Conservation (phyloP, 2,888 invertebrate genomes). For the Venustoraphidia nigricollis region DNA sequence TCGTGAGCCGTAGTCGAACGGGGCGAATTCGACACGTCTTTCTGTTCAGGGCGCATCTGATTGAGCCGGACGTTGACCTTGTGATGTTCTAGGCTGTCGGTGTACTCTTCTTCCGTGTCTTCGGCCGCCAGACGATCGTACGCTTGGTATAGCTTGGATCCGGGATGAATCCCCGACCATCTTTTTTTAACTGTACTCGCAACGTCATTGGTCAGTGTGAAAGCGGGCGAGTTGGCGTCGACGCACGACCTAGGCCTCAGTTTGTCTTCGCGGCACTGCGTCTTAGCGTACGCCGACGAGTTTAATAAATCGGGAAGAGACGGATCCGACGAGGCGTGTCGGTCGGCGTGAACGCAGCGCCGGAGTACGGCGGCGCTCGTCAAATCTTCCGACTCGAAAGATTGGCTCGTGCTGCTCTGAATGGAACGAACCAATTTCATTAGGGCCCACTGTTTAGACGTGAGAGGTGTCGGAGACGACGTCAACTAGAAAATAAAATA, state of each 20-base stretch:
- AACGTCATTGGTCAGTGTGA: constrained; percentile 27
- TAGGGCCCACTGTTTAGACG: constrained; percentile 40
- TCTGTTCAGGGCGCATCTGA: constrained; percentile 3
- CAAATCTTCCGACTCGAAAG: constrained; percentile 6
- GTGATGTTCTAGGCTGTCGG: constrained; percentile 57
- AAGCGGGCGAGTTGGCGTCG: constrained; percentile 31
- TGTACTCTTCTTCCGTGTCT: constrained; percentile 54
- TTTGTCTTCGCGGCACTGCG: constrained; percentile 30
- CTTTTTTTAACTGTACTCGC: constrained; percentile 38
- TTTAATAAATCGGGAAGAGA: constrained; percentile 42
- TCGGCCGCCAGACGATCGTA: constrained; percentile 51
- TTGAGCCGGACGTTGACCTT: constrained; percentile 11
- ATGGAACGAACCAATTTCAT: constrained; percentile 40
- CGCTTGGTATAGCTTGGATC: constrained; percentile 55
- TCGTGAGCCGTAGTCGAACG: too few species aligned
- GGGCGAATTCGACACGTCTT: not conserved
- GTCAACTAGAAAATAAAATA: constrained; percentile 24
- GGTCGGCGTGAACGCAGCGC: constrained; percentile 24
- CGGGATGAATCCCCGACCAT: constrained; percentile 57
- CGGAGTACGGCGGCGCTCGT: constrained; percentile 31
- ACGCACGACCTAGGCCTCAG: constrained; percentile 55
- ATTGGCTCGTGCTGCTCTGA: constrained; percentile 32
- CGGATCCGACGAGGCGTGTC: constrained; percentile 32
- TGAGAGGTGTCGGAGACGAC: constrained; percentile 31
- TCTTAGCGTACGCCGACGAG: constrained; percentile 35